Percentiles rank a stretch among this genome's conserved stretches.
phyloP scores from a whole-genome alignment of 2,888 invertebrate species.

The Ctena decussata region DNA sequence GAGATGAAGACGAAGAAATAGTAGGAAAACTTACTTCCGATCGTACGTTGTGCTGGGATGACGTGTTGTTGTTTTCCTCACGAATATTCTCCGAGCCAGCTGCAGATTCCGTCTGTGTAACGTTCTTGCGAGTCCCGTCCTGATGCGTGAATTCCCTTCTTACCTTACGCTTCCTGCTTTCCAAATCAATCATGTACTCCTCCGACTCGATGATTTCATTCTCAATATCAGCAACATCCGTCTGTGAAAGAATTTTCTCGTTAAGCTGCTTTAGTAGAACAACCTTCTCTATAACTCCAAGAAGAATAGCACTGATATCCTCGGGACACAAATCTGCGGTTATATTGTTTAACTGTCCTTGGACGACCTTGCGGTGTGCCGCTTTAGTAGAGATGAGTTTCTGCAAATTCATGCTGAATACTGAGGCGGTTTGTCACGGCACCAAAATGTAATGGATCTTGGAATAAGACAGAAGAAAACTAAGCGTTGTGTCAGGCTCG shows the following conservation, averaged over 20 bases:
- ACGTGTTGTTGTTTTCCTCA: neutral
- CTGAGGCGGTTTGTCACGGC: neutral
- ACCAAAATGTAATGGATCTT: slow-evolving; percentile 6
- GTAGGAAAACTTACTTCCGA: slow-evolving; percentile 2
- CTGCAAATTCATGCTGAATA: slow-evolving; percentile 1
- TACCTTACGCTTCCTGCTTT: neutral
- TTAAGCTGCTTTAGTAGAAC: neutral
- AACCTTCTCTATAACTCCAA: neutral
- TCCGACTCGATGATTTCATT: neutral
- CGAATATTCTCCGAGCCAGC: neutral
- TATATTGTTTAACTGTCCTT: neutral
- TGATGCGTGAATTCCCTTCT: neutral
- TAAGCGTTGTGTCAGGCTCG: neutral
- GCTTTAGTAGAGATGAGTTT: slow-evolving; percentile 2
- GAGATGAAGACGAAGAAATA: neutral
- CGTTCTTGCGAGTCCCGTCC: neutral
- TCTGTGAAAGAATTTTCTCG: neutral
- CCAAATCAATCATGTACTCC: neutral
- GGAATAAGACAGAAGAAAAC: neutral
- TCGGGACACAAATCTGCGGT: neutral
- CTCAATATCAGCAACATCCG: neutral
- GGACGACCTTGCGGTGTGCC: neutral
- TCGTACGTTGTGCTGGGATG: neutral
- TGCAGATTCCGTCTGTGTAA: neutral
- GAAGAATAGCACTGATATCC: neutral